Evolutionary conservation across 2,113 vertebrate species (phyloP).

Genomic region (Microcebus jonahi): DNA sequence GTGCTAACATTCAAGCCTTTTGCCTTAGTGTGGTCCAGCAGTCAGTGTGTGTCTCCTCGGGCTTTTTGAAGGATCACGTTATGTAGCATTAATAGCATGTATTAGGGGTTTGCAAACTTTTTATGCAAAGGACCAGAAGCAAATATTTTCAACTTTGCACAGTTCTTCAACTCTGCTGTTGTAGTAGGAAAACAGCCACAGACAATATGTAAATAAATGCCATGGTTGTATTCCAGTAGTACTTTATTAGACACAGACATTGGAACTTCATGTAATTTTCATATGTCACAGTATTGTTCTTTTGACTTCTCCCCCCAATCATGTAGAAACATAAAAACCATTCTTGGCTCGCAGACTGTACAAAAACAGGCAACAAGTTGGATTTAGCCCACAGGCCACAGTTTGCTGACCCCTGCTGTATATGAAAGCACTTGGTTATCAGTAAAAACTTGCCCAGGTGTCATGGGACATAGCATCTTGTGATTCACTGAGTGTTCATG

Average conservation of each 20-base stretch:
- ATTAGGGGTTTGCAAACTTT: neutral
- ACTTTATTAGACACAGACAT: neutral
- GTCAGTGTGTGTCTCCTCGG: fast-evolving
- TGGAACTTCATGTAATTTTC: neutral
- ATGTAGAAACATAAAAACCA: neutral
- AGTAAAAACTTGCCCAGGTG: neutral
- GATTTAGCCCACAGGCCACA: fast-evolving
- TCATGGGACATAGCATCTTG: neutral
- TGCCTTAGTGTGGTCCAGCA: neutral
- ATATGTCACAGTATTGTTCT: neutral
- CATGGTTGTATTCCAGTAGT: neutral
- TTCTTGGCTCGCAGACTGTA: neutral
- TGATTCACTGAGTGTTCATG: neutral
- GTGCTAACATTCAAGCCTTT: fast-evolving
- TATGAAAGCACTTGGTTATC: neutral
- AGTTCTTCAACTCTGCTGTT: neutral
- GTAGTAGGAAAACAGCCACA: fast-evolving
- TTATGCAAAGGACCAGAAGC: neutral
- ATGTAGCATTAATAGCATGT: too few relatives aligned
- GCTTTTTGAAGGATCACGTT: neutral
- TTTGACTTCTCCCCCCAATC: neutral
- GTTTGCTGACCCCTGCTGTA: neutral
- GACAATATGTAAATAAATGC: fast-evolving
- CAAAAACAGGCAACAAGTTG: neutral
- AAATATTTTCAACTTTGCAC: neutral